Percentiles rank a stretch among this genome's conserved stretches.
phyloP scores from a whole-genome alignment of 2,888 invertebrate genomes.

The Drosophila cognata region DNA sequence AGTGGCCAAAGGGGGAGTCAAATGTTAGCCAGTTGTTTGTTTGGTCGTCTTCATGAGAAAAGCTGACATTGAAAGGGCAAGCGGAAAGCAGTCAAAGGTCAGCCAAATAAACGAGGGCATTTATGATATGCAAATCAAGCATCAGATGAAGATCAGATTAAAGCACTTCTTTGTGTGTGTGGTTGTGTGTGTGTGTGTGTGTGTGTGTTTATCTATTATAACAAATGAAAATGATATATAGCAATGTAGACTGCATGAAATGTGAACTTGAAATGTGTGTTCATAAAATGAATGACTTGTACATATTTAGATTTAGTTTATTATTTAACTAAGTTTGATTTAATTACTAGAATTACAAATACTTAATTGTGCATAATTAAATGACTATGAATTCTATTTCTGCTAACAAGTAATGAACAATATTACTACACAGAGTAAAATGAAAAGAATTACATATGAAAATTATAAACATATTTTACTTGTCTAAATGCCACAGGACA shows the following conservation, averaged over 20 bases:
- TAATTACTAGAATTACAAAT: not conserved
- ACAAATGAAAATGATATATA: not conserved
- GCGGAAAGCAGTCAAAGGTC: conserved; percentile 42
- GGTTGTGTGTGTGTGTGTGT: conserved; percentile 10
- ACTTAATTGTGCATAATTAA: not conserved
- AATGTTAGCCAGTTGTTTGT: conserved; percentile 67
- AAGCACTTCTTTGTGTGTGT: not conserved
- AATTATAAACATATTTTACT: too few species aligned
- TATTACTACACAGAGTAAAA: too few species aligned
- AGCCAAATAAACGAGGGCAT: conserved; percentile 5
- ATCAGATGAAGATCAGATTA: conserved; percentile 34
- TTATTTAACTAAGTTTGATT: not conserved
- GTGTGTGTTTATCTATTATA: not conserved
- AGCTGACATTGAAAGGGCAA: conserved; percentile 51
- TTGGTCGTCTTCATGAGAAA: conserved; percentile 27
- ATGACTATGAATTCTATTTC: too few species aligned
- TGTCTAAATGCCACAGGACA: too few species aligned
- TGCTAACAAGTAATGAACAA: too few species aligned
- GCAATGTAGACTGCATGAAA: not conserved
- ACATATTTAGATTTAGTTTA: not conserved
- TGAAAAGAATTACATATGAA: too few species aligned
- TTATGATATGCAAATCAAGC: conserved; percentile 35
- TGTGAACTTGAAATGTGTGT: not conserved
- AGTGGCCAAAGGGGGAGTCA: conserved; percentile 24
- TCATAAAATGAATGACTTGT: not conserved